phyloP scores from a whole-genome alignment of 2,888 invertebrate species.

The Orthosia cruda region DNA sequence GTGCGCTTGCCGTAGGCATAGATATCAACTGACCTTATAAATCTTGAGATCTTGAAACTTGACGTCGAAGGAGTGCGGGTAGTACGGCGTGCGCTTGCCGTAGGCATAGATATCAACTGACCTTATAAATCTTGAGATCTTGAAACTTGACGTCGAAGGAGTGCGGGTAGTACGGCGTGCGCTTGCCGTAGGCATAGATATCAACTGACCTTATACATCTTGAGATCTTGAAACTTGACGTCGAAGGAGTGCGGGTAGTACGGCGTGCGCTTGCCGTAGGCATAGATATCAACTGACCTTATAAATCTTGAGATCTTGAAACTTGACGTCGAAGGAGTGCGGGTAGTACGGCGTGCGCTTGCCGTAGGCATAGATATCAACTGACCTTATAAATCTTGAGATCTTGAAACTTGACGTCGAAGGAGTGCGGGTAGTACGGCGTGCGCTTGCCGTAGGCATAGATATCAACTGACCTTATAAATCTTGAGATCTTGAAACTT shows the following conservation, averaged over 20 bases:
- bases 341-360: constrained; percentile 96
- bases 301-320: constrained; percentile 97
- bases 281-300: constrained; percentile 90
- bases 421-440: constrained; percentile 97
- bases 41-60: constrained; percentile 97
- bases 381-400: constrained; percentile 96
- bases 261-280: constrained; percentile 96
- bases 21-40: constrained; percentile 93
- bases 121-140: constrained; percentile 97
- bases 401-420: constrained; percentile 98
- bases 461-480: constrained; percentile 93
- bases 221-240: constrained; percentile 97
- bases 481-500: constrained; percentile 97
- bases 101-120: constrained; percentile 91
- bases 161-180: constrained; percentile 97
- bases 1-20: constrained; percentile 95
- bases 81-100: constrained; percentile 95
- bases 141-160: constrained; percentile 98
- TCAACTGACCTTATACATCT: constrained; percentile 94
- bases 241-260: constrained; percentile 99
- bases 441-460: constrained; percentile 95
- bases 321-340: constrained; percentile 98
- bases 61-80: constrained; percentile 98
- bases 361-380: constrained; percentile 94
- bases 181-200: constrained; percentile 94